A percentile compares a stretch with the other conserved stretches of the same genome.
Conservation (phyloP, 2,797 vertebrate genomes). For the Molossus molossus region DNA sequence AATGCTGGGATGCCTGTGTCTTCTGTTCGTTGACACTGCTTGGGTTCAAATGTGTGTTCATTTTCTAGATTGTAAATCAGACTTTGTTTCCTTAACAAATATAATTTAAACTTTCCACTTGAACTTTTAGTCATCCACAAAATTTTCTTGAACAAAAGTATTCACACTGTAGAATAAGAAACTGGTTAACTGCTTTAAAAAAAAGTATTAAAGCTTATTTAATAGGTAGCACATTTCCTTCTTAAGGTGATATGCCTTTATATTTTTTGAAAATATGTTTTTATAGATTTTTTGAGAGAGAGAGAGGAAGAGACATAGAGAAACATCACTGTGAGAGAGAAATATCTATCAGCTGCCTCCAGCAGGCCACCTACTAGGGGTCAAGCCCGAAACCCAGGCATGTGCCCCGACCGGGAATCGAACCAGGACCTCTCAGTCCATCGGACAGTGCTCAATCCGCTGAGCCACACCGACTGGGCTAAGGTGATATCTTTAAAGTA, state of each 20-base stretch:
- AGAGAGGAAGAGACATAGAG: too few species aligned
- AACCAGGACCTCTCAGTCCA: too few species aligned
- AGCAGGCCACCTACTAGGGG: too few species aligned
- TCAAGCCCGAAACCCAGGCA: too few species aligned
- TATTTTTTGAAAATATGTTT: too few species aligned
- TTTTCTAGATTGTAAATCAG: constrained; percentile 28
- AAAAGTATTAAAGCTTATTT: background rate
- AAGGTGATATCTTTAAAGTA: constrained; percentile 18
- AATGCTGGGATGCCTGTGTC: background rate
- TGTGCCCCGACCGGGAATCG: too few species aligned
- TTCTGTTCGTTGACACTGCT: constrained; percentile 57
- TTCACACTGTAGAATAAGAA: background rate
- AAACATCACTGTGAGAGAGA: too few species aligned
- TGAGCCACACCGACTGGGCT: background rate
- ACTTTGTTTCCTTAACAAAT: constrained; percentile 48
- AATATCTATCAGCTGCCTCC: too few species aligned
- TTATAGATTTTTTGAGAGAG: too few species aligned
- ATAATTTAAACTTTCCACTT: constrained; percentile 40
- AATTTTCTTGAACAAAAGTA: constrained; percentile 17
- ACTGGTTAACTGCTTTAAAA: background rate
- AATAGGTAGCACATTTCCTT: constrained; percentile 32
- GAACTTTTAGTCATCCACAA: background rate
- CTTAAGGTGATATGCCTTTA: background rate
- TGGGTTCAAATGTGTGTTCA: constrained; percentile 39
- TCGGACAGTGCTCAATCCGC: too few species aligned